Conservation (phyloP, 2,888 invertebrate species). For the Leucania comma region DNA sequence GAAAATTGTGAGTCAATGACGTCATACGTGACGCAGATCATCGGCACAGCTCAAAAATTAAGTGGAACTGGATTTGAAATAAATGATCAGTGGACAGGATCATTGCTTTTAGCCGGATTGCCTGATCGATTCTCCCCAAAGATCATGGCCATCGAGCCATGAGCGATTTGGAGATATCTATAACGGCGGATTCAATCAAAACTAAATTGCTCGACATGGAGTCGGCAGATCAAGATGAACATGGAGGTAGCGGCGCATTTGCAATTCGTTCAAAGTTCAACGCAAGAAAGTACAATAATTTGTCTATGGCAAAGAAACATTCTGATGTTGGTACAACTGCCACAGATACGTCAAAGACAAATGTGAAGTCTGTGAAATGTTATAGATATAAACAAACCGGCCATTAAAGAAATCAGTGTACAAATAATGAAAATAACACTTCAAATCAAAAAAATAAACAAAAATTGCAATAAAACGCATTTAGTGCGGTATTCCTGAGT, state of each 20-base stretch:
- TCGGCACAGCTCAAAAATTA: too few relatives aligned
- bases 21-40: too few relatives aligned
- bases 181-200: too few relatives aligned
- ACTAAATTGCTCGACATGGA: too few relatives aligned
- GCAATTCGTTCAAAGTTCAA: not conserved
- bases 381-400: not conserved
- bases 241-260: not conserved
- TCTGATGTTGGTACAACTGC: not conserved
- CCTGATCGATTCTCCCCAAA: too few relatives aligned
- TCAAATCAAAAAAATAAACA: not conserved
- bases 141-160: too few relatives aligned
- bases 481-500: constrained; percentile 1
- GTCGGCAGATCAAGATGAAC: not conserved
- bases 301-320: not conserved
- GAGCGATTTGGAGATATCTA: too few relatives aligned
- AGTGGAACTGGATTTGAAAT: too few relatives aligned
- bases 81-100: too few relatives aligned
- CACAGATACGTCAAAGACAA: not conserved
- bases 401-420: not conserved
- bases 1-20: too few relatives aligned
- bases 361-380: not conserved
- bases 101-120: too few relatives aligned
- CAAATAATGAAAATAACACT: not conserved
- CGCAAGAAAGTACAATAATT: not conserved
- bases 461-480: not conserved